Conservation (phyloP, 2,888 invertebrate species). For the Schrankia costaestrigalis region DNA sequence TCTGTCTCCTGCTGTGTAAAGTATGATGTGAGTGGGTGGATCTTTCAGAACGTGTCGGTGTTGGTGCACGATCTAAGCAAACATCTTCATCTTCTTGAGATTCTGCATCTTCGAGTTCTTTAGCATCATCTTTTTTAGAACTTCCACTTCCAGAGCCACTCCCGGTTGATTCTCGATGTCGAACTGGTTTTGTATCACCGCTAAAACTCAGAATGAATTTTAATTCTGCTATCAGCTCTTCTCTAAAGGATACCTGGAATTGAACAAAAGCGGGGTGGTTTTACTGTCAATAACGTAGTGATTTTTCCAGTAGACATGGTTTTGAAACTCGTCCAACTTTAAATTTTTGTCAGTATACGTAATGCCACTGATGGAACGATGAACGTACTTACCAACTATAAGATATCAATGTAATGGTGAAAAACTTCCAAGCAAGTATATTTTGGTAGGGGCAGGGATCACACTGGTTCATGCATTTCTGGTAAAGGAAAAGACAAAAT, state of each 20-base stretch:
- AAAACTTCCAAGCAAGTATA: slow-evolving; percentile 19
- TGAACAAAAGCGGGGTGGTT: background rate
- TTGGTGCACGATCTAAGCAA: slow-evolving; percentile 44
- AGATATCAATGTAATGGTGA: slow-evolving; percentile 11
- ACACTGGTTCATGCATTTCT: slow-evolving; percentile 53
- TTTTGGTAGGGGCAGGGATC: slow-evolving; percentile 26
- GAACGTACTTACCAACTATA: slow-evolving; percentile 22
- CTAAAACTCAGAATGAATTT: slow-evolving; percentile 86
- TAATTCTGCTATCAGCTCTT: slow-evolving; percentile 85
- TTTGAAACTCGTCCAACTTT: too few species aligned
- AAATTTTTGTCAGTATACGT: too few species aligned
- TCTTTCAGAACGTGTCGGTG: slow-evolving; percentile 57
- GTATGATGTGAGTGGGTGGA: slow-evolving; percentile 64
- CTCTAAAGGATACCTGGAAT: slow-evolving; percentile 82
- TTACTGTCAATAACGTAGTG: background rate
- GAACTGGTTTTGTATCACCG: slow-evolving; percentile 85
- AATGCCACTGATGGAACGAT: too few species aligned
- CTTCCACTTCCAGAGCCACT: slow-evolving; percentile 52
- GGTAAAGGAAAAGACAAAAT: slow-evolving; percentile 31
- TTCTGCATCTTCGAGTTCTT: slow-evolving; percentile 41
- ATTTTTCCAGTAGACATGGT: too few species aligned
- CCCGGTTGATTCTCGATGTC: slow-evolving; percentile 65
- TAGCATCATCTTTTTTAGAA: slow-evolving; percentile 48
- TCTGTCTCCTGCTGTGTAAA: slow-evolving; percentile 63
- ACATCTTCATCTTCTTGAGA: slow-evolving; percentile 41